Evolutionary conservation across 2,113 vertebrate species (phyloP), one percentile per base, ranked within the genome.

Genomic region (Micromys minutus): DNA sequence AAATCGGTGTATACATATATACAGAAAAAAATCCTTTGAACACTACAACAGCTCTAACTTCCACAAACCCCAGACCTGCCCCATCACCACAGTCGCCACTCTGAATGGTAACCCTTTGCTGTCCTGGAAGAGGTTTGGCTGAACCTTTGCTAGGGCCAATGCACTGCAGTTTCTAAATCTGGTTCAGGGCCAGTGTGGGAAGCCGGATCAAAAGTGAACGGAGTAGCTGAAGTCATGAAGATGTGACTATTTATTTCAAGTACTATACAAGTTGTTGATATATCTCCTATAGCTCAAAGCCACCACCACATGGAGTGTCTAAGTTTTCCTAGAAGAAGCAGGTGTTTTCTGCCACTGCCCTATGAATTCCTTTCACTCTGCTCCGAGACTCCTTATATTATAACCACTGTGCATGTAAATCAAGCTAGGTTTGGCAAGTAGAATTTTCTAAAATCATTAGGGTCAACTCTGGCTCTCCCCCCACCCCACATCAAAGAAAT

Each of bases 401-500:
- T 76, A 94, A 88, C 50, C 52, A 76, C 75, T 69, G n/a, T 42
- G 76, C 47, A 95, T 89, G 50, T 69, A 92, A 92, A 96, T 67
- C 22, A 81, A 94, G 34, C 59, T 81, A 83, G 57, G 87, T 81
- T 85, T 95, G 88, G 57, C 26, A 59, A 96, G 91, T 45, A 87
- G 42, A 80, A 86, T 96, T 93, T 93, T 65, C 88, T 31, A 95
- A 88, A 92, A 91, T 87, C 55, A 91, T 50, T 36, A 15, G 52
- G 39, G 89, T 31, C 36, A 86, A 89, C 5, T 52, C 29, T 79
- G 72, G 55, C 10, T 96, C 71, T 91, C 8, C 22, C 31, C 17
- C 4, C 36, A 21, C 21, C 9, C 42, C 31, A 59, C 84, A 93
- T 93, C 57, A 97, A 96, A 94, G 34, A 96, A 92, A 86, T 89